Evolutionary conservation across 2,113 vertebrate species (phyloP).

Genomic region (Xenopus borealis): DNA sequence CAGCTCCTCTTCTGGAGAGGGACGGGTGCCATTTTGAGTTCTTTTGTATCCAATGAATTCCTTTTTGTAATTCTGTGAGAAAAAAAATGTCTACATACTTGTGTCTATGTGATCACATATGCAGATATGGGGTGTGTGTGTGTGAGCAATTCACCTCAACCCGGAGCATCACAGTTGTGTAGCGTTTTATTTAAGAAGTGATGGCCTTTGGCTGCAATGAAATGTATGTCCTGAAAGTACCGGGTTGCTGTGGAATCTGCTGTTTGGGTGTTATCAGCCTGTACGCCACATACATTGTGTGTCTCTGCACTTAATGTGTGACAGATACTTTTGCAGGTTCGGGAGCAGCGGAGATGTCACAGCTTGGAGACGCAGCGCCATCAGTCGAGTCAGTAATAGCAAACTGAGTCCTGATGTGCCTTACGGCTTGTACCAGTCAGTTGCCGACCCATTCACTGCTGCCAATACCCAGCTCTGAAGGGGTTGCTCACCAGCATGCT

Average conservation of each 20-base stretch:
- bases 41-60: constrained; percentile 34
- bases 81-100: constrained; percentile 27
- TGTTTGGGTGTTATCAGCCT: background rate
- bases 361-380: constrained; percentile 23
- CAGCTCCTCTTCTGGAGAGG: constrained; percentile 32
- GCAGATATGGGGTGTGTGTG: constrained; percentile 7
- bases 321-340: constrained; percentile 20
- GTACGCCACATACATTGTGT: background rate
- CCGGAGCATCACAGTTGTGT: background rate
- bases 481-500: constrained; percentile 33
- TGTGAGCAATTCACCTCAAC: constrained; percentile 12
- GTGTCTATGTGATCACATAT: constrained; percentile 34
- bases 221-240: background rate
- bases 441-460: constrained; percentile 35
- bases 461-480: constrained; percentile 19
- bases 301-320: background rate
- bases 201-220: background rate
- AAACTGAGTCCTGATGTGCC: constrained; percentile 43
- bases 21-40: constrained; percentile 11
- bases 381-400: constrained; percentile 13
- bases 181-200: background rate
- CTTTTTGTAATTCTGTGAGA: constrained; percentile 36
- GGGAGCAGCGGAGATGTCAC: constrained; percentile 34
- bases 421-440: constrained; percentile 35
- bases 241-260: background rate